phyloP scores from a whole-genome alignment of 2,888 invertebrate species.

The Chydorus sphaericus region DNA sequence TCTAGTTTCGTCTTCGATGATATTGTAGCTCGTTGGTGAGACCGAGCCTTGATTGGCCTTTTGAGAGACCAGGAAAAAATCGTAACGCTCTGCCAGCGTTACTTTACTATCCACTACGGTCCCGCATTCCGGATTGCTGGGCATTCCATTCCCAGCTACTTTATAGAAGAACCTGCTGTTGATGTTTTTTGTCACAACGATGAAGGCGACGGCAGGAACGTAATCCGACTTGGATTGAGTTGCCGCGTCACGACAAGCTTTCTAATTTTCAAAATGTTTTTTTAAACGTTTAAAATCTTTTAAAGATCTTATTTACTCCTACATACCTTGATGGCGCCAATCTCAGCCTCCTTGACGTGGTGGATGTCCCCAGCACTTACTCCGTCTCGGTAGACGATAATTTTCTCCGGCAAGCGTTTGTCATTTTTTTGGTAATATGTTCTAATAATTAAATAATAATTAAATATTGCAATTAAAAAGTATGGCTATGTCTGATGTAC shows the following conservation, averaged over 20 bases:
- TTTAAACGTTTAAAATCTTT: too few relatives aligned
- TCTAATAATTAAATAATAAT: constrained; percentile 15
- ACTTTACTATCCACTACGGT: constrained; percentile 75
- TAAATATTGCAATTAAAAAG: background rate
- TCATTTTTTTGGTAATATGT: constrained; percentile 38
- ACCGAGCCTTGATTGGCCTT: constrained; percentile 77
- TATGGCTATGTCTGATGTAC: too few relatives aligned
- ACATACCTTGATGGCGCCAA: background rate
- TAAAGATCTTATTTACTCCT: background rate
- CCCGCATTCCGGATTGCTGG: constrained; percentile 56
- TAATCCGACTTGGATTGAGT: background rate
- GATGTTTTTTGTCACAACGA: constrained; percentile 79
- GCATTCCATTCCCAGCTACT: constrained; percentile 18
- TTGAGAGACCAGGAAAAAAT: constrained; percentile 82
- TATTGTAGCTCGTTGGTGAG: constrained; percentile 76
- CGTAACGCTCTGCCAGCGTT: constrained; percentile 60
- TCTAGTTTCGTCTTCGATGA: constrained; percentile 56
- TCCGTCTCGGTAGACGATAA: constrained; percentile 79
- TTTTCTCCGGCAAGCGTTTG: constrained; percentile 42
- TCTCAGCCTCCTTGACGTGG: constrained; percentile 43
- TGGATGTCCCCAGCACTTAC: constrained; percentile 83
- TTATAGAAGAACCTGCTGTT: constrained; percentile 34
- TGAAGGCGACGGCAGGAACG: constrained; percentile 44
- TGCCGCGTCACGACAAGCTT: too few relatives aligned
- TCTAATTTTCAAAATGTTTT: too few relatives aligned